A percentile compares a stretch with the other conserved stretches of the same genome.
Conservation (phyloP, 2,113 vertebrate species). For the Illadopsis cleaveri region DNA sequence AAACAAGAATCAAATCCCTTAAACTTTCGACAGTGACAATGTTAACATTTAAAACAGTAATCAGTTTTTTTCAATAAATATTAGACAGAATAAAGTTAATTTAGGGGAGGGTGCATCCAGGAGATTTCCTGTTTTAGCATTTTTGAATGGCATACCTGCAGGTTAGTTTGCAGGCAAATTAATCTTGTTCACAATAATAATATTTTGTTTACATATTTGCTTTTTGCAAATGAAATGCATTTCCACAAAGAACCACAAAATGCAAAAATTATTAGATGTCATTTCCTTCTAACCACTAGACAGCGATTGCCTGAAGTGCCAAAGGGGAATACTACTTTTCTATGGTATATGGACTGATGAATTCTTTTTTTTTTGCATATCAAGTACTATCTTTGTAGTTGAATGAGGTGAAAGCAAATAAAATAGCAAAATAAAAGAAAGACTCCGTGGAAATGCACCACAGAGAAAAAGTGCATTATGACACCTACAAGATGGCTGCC, state of each 20-base stretch:
- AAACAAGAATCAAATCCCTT: not conserved
- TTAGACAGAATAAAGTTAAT: not conserved
- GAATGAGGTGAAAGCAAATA: conserved; percentile 34
- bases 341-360: not conserved
- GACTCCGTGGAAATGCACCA: not conserved
- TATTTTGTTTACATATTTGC: conserved; percentile 35
- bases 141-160: not conserved
- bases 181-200: not conserved
- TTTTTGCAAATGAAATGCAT: conserved; percentile 21
- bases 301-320: conserved; percentile 28
- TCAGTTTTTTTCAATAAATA: not conserved
- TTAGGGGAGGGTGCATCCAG: not conserved
- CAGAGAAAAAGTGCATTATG: conserved; percentile 30
- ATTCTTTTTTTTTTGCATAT: not conserved
- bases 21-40: not conserved
- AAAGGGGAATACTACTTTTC: conserved; percentile 27
- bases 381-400: not conserved
- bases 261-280: not conserved
- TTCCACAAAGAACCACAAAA: conserved; percentile 1
- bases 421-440: not conserved
- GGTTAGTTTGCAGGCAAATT: conserved; percentile 23
- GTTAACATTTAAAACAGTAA: not conserved
- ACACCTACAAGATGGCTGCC: conserved; percentile 71
- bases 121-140: not conserved
- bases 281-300: not conserved